phyloP scores from a whole-genome alignment of 1,140 invertebrate species.

The Triops longicaudatus region DNA sequence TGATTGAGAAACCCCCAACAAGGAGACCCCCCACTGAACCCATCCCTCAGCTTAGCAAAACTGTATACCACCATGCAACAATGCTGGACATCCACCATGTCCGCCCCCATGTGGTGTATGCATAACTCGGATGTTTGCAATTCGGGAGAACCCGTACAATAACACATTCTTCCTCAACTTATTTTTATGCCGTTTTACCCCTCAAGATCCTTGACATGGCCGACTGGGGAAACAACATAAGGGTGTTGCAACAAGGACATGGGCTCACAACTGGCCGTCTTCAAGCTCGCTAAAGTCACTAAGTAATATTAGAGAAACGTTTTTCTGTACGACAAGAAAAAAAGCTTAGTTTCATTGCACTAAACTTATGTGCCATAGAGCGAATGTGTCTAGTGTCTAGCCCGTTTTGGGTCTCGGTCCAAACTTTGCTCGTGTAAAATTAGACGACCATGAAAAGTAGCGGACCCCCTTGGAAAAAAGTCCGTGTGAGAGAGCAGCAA shows the following conservation, averaged over 20 bases:
- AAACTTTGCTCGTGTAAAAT: neutral
- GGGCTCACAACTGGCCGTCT: too few species aligned
- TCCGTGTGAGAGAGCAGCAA: neutral
- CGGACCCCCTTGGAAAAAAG: neutral
- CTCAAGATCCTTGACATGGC: neutral
- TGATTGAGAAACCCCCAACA: slow-evolving; percentile 15
- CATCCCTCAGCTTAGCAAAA: neutral
- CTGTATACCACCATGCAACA: slow-evolving; percentile 3
- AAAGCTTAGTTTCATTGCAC: neutral
- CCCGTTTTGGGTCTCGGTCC: neutral
- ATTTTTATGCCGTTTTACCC: neutral
- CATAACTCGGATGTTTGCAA: neutral
- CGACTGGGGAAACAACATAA: neutral
- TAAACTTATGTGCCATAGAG: neutral
- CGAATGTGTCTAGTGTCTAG: neutral
- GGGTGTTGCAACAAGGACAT: neutral
- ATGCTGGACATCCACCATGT: slow-evolving; percentile 14
- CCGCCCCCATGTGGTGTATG: slow-evolving; percentile 9
- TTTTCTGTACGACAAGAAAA: neutral
- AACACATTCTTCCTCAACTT: slow-evolving; percentile 15
- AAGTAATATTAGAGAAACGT: neutral
- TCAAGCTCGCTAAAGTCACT: neutral
- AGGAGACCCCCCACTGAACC: neutral
- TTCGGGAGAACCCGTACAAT: slow-evolving; percentile 5
- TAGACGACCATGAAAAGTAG: neutral